Conservation (phyloP, 1,140 invertebrate genomes). For the Cardiocondyla obscurior region DNA sequence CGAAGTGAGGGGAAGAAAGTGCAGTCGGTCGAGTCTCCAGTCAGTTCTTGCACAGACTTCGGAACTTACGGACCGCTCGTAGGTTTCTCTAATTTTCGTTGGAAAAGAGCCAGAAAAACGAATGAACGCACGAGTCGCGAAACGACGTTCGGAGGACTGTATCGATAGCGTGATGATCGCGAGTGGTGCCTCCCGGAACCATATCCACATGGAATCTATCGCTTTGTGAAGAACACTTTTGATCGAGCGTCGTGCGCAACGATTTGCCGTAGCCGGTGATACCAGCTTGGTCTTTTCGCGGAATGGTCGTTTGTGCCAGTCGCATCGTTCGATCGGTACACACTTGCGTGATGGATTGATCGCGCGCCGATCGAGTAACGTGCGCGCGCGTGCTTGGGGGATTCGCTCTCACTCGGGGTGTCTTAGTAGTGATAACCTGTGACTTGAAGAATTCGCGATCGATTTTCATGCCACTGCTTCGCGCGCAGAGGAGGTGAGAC, state of each 20-base stretch:
- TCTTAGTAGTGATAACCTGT: neutral
- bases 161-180: neutral
- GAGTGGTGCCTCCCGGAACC: neutral
- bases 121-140: neutral
- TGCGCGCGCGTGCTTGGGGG: neutral
- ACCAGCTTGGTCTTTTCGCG: neutral
- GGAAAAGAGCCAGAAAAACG: neutral
- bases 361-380: neutral
- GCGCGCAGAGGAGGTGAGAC: neutral
- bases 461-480: neutral
- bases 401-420: neutral
- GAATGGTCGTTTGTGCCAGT: conserved; percentile 17
- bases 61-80: conserved; percentile 1
- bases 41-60: conserved; percentile 68
- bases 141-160: neutral
- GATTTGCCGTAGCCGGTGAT: neutral
- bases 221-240: neutral
- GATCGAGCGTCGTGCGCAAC: neutral
- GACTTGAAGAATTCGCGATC: neutral
- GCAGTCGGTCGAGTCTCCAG: no score
- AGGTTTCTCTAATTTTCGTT: neutral
- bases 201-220: neutral
- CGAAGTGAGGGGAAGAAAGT: conserved; percentile 68
- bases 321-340: neutral
- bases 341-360: conserved; percentile 28